These are phyloP conservation scores for Okapia johnstoni DNA, from an alignment of 2,113 vertebrate genomes.

Conservation along the genomic window DNA sequence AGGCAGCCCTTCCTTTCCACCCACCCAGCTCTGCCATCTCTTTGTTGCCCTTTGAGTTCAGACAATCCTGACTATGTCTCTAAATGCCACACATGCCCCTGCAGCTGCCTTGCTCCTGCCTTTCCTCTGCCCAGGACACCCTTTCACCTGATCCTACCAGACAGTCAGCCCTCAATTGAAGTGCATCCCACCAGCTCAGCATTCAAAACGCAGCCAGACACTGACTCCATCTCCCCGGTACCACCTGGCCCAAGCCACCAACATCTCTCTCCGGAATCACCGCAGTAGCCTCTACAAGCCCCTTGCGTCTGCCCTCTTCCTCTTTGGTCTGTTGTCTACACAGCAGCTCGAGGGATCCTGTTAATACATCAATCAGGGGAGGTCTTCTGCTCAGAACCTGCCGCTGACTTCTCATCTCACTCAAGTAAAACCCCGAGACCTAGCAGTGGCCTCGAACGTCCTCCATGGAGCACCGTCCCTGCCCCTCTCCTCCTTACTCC, in stretches of 20 bases:
- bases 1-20: not conserved
- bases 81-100: rapidly evolving
- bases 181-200: not conserved
- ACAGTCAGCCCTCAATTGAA: not conserved
- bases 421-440: not conserved
- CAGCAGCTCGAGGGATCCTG: not conserved
- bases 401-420: not conserved
- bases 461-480: rapidly evolving
- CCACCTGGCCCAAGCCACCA: not conserved
- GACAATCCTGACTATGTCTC: not conserved
- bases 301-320: not conserved
- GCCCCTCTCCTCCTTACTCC: not conserved
- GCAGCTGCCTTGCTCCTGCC: not conserved
- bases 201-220: rapidly evolving
- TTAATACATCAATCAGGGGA: not conserved
- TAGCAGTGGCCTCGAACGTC: not conserved
- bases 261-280: not conserved
- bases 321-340: not conserved
- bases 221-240: not conserved
- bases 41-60: not conserved
- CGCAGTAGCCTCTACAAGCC: rapidly evolving
- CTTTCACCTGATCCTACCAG: too few species aligned
- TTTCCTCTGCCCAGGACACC: not conserved
- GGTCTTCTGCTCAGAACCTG: not conserved
- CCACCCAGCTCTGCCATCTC: not conserved